Conservation (phyloP, 2,888 invertebrate species). For the Campaea margaritaria region DNA sequence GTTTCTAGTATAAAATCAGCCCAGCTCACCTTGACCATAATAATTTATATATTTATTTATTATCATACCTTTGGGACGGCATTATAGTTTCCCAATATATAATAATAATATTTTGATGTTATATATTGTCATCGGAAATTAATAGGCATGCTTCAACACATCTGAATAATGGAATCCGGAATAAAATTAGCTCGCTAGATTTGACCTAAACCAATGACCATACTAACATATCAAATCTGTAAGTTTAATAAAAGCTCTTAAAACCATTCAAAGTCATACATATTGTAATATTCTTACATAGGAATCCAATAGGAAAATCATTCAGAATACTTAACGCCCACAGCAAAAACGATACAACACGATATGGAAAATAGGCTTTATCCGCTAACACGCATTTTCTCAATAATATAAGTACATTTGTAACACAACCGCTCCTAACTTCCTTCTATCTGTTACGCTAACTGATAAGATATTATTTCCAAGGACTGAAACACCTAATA, state of each 20-base stretch:
- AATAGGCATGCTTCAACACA: no score
- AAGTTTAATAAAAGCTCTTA: neutral
- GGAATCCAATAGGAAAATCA: constrained; percentile 10
- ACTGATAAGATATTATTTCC: constrained; percentile 4
- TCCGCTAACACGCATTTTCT: constrained; percentile 25
- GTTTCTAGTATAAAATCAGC: no score
- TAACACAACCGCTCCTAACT: constrained; percentile 10
- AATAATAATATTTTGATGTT: no score
- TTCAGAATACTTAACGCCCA: constrained; percentile 9
- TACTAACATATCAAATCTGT: no score
- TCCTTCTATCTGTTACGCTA: constrained; percentile 10
- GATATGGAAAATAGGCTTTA: constrained; percentile 24
- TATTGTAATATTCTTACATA: neutral
- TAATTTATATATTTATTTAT: no score
- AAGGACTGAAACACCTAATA: neutral
- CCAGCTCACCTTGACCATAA: no score
- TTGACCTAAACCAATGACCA: no score
- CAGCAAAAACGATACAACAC: constrained; percentile 9
- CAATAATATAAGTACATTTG: constrained; percentile 14
- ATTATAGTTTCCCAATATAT: no score
- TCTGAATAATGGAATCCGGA: no score
- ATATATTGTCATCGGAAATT: no score
- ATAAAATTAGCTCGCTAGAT: no score
- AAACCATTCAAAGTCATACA: neutral
- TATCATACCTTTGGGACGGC: no score